Evolutionary conservation across 2,113 vertebrate genomes (phyloP), one percentile per base, ranked within the genome.

Genomic region (Zapus hudsonius): DNA sequence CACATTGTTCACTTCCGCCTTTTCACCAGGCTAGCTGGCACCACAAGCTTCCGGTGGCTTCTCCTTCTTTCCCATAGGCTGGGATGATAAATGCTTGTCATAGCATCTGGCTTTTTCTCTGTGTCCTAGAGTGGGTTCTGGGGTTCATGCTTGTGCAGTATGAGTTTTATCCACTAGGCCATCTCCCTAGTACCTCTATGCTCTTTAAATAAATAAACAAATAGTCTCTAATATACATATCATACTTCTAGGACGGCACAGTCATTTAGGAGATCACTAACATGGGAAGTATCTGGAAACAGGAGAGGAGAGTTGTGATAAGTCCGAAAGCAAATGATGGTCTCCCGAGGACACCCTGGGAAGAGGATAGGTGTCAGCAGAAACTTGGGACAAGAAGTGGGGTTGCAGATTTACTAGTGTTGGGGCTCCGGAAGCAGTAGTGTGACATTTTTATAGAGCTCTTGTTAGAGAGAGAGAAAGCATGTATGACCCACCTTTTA

Each of bases 191-290:
- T 52, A 15, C 7, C 52, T 15, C 16, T 52, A 89, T 57, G 70
- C 10, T 90, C 79, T 95, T 66, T 25, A 89, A 93, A 80, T 44
- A 59, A 94, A 80, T 86, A 93, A 55, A n/a, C 74, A 42, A 22
- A 61, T 47, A 67, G 73, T n/a, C 25, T 31, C 1, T 11, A 15
- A 22, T 47, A 22, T 91, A 74, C 40, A 40, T 64, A 94, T 42
- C 61, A 33, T 89, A 42, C n/a, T 81, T 29, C 8, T 16, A 67
- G 66, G 55, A 74, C 36, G 13, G 5, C 52, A 4, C n/a, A 70
- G 11, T 1, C 12, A 66, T 29, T 94, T 93, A 92, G 82, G 52
- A 95, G 36, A 74, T 36, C 42, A 66, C 33, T 78, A 59, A 63
- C 81, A 94, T 82, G 81, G 72, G 84, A 81, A 74, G 25, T 81